Conservation (phyloP, 2,113 vertebrate species). For the Anseranas semipalmata region DNA sequence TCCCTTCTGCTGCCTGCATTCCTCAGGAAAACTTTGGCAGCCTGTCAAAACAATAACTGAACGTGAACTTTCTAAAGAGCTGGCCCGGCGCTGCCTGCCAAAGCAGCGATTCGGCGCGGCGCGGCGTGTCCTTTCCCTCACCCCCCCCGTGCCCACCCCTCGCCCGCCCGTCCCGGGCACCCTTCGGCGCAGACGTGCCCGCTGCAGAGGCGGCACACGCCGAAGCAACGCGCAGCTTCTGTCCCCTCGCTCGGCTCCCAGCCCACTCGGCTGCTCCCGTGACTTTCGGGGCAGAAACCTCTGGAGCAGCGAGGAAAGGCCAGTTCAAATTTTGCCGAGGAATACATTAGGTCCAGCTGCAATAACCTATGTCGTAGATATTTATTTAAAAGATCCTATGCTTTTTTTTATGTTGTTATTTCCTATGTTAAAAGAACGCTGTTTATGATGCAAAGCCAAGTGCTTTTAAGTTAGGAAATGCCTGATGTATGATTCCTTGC, state of each 20-base stretch:
- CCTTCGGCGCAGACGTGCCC: not conserved
- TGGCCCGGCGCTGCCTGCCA: conserved; percentile 51
- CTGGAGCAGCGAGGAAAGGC: not conserved
- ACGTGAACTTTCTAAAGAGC: conserved; percentile 67
- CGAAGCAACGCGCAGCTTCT: not conserved
- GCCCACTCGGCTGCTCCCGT: fast-evolving
- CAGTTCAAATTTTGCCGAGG: not conserved
- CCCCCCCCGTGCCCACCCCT: not conserved
- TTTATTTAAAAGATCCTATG: conserved; percentile 8
- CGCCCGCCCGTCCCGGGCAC: not conserved
- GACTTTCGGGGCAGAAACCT: not conserved
- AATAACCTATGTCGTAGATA: not conserved
- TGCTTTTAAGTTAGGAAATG: conserved; percentile 68
- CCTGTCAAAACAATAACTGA: conserved; percentile 73
- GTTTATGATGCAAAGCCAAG: conserved; percentile 61
- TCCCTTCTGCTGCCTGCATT: conserved; percentile 72
- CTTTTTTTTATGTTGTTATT: not conserved
- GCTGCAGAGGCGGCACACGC: fast-evolving
- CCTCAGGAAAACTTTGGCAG: conserved; percentile 70
- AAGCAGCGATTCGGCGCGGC: conserved; percentile 45
- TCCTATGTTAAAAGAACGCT: conserved; percentile 58
- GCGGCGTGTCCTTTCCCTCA: not conserved
- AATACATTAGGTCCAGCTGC: not conserved
- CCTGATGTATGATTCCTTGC: conserved; percentile 38
- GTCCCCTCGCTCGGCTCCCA: not conserved